These are phyloP conservation scores for Puffinus mauretanicus DNA, from an alignment of 2,113 vertebrate genomes.

Conservation along the genomic window DNA sequence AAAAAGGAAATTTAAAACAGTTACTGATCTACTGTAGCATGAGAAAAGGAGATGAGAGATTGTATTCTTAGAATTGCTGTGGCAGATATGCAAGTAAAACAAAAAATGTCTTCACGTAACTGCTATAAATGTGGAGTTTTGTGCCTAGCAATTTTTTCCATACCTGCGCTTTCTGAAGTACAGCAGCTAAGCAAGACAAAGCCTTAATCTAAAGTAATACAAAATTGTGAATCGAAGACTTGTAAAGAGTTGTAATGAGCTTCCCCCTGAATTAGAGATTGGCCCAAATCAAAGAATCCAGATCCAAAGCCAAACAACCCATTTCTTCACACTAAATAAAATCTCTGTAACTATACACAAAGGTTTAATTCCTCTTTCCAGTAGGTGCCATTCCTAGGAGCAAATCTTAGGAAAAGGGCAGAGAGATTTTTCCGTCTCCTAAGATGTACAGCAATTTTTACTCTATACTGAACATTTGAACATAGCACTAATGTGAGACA, in stretches of 20 bases:
- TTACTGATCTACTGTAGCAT: background rate
- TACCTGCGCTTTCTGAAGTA: background rate
- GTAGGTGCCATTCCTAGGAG: background rate
- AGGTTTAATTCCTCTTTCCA: background rate
- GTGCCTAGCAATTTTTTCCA: background rate
- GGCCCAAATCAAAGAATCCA: background rate
- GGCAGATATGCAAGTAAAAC: background rate
- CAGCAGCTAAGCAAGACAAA: background rate
- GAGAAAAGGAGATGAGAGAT: background rate
- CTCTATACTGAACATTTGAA: background rate
- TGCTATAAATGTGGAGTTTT: background rate
- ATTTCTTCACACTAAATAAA: background rate
- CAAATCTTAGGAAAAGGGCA: background rate
- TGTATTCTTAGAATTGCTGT: background rate
- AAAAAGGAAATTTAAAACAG: background rate
- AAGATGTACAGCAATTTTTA: background rate
- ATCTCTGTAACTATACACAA: background rate
- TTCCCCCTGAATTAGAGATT: background rate
- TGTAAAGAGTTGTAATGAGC: background rate
- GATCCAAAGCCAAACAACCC: background rate
- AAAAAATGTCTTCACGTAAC: fast-evolving
- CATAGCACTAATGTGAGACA: background rate
- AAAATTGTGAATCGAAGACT: background rate
- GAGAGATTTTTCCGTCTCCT: background rate
- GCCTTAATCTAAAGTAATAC: background rate